Base-by-base conservation (phyloP, 2,797 vertebrate species). In the Spea hammondii region DNA sequence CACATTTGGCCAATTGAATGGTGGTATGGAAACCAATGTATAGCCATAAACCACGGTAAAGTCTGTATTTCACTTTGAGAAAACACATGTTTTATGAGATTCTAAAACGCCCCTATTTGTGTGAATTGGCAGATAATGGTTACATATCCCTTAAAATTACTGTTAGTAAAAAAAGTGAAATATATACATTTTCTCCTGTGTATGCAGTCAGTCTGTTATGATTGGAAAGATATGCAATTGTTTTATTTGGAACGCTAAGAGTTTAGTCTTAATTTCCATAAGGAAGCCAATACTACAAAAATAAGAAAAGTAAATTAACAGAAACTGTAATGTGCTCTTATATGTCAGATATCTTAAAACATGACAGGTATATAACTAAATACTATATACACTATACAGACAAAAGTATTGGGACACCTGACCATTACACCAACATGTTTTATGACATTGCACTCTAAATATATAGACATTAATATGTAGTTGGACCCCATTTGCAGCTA, bases 1-100 rank as follows among this genome's bases (percentile, higher is more conserved):
- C 77, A 79, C 77, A 79, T 32, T 73, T 79, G 69, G 70, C 77
- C 57, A 45, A 14, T 8, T 8, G 11, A 57, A 14, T 46, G 54
- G 66, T 65, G 54, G 51, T 79, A 73, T 72, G 70, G 77, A 79
- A 79, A 79, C 62, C 45, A 79, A 67, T 73, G 67, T 49, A 72
- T 48, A 73, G 55, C 53, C 71, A 51, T 49, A 68, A 68, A 73
- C 51, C n/a, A 67, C 5, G 51, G 17, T 6, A 72, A 48, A 79
- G 48, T 67, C 51, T 67, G 72, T 50, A 66, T 57, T 72, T 14
- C 6, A 53, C 14, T 51, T 57, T 51, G 11, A 57, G 76, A 49
- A 59, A 72, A 12, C 46, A 51, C 14, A 44, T 32, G 54, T 68
- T 53, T 73, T 79, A 72, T 10, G 47, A 54, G 65, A 68, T 72